phyloP scores from a whole-genome alignment of 2,797 vertebrate genomes.

The Hapalemur alaotrensis region DNA sequence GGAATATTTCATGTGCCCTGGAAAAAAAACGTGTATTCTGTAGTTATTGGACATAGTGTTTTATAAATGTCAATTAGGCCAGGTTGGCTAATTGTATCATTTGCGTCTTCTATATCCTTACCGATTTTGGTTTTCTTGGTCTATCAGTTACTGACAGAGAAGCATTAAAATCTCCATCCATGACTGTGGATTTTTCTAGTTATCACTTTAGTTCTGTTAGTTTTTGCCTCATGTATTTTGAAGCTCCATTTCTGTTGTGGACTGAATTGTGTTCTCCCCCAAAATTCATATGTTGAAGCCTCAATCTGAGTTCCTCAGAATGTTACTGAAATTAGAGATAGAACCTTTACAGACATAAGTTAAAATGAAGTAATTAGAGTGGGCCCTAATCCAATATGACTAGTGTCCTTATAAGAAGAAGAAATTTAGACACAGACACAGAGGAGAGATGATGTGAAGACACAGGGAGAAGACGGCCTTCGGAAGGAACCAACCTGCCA shows the following conservation, averaged over 20 bases:
- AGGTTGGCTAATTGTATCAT: not conserved
- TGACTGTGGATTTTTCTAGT: not conserved
- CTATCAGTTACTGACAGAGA: not conserved
- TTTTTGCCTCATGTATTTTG: not conserved
- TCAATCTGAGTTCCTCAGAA: not conserved
- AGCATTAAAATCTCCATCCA: not conserved
- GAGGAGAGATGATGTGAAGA: not conserved
- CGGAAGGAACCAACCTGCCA: not conserved
- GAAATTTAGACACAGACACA: not conserved
- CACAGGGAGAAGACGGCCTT: not conserved
- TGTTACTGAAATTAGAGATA: not conserved
- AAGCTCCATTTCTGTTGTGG: not conserved
- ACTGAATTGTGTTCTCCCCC: not conserved
- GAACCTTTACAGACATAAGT: not conserved
- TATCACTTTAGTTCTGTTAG: not conserved
- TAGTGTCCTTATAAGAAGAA: not conserved
- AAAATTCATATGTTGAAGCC: not conserved
- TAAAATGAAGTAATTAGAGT: not conserved
- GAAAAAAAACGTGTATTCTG: not conserved
- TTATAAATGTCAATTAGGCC: not conserved
- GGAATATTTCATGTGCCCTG: not conserved
- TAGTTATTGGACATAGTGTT: not conserved
- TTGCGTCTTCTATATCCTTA: not conserved
- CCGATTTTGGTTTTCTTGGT: not conserved
- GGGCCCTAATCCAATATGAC: not conserved